A percentile compares a stretch with the other conserved stretches of the same genome.
Conservation (phyloP, 2,888 invertebrate genomes). For the Brassicogethes aeneus region DNA sequence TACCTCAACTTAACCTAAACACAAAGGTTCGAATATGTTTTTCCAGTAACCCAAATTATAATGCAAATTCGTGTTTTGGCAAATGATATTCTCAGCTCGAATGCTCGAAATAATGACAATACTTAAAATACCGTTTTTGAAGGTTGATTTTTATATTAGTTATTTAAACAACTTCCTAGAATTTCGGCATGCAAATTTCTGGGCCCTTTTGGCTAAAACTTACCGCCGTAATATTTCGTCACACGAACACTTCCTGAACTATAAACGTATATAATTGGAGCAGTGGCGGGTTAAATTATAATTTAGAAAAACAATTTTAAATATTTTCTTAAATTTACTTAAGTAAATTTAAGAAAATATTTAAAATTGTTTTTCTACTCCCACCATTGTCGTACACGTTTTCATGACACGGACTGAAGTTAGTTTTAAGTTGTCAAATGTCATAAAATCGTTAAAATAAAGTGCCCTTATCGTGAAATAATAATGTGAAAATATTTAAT, state of each 20-base stretch:
- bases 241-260: slow-evolving; percentile 16
- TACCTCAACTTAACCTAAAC: neutral
- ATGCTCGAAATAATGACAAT: neutral
- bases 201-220: slow-evolving; percentile 9
- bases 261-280: neutral
- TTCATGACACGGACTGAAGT: too few relatives aligned
- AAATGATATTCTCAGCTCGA: slow-evolving; percentile 1
- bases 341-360: too few relatives aligned
- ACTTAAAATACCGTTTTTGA: slow-evolving; percentile 1
- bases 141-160: slow-evolving; percentile 4
- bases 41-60: too few relatives aligned
- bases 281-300: neutral
- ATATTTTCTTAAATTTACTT: too few relatives aligned
- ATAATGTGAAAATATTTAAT: too few relatives aligned
- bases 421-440: too few relatives aligned
- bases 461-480: too few relatives aligned
- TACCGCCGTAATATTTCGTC: slow-evolving; percentile 11
- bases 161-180: slow-evolving; percentile 18
- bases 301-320: neutral
- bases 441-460: too few relatives aligned
- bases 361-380: too few relatives aligned
- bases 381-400: too few relatives aligned
- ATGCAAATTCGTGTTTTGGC: neutral
- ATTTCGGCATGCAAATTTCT: slow-evolving; percentile 16
- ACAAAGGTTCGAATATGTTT: too few relatives aligned